Evolutionary conservation across 2,113 vertebrate species (phyloP).

Genomic region (Pseudorasbora parva): DNA sequence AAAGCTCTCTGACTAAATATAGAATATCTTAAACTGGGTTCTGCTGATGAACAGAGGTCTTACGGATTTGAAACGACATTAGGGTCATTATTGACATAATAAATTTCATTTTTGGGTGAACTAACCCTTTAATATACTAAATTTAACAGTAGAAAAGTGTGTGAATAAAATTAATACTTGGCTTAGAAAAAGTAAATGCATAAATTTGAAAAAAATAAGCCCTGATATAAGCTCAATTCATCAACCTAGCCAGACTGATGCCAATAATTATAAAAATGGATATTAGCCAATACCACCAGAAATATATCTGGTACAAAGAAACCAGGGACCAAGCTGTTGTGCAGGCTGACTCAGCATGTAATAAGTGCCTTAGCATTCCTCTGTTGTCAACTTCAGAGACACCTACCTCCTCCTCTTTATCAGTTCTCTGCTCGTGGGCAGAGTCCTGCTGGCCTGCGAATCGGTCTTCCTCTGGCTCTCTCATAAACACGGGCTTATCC

Average conservation of each 20-base stretch:
- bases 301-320: neutral
- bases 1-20: too few species aligned
- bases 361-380: neutral
- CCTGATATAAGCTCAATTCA: neutral
- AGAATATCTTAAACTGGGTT: too few species aligned
- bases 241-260: neutral
- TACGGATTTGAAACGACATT: too few species aligned
- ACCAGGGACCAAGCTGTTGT: neutral
- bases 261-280: neutral
- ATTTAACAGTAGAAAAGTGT: too few species aligned
- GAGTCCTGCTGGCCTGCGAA: slow-evolving; percentile 75
- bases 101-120: too few species aligned
- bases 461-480: slow-evolving; percentile 85
- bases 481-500: slow-evolving; percentile 96
- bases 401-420: slow-evolving; percentile 78
- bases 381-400: neutral
- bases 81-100: too few species aligned
- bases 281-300: neutral
- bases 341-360: neutral
- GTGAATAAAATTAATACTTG: neutral
- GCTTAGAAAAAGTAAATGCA: neutral
- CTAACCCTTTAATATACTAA: too few species aligned
- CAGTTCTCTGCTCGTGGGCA: slow-evolving; percentile 71
- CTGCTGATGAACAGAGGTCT: too few species aligned
- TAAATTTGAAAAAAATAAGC: neutral